Conservation (phyloP, 2,888 invertebrate genomes). For the Frankliniella intonsa region DNA sequence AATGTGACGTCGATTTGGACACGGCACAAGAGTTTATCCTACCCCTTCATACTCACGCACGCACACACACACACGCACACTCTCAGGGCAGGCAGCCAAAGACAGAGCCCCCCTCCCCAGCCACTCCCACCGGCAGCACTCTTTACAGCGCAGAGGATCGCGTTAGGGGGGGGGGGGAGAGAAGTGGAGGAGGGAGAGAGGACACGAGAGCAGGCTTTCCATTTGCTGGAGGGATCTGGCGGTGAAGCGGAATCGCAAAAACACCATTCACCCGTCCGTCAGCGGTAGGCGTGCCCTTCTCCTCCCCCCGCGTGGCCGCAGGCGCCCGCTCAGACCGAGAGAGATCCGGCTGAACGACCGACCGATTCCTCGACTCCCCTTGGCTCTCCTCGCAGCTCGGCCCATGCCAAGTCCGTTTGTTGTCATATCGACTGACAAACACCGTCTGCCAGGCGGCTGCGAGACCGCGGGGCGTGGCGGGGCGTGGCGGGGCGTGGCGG, state of each 20-base stretch:
- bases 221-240: conserved; percentile 26
- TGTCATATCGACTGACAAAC: background rate
- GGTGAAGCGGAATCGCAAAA: conserved; percentile 8
- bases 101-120: background rate
- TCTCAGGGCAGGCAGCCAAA: conserved; percentile 14
- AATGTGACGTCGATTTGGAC: conserved; percentile 26
- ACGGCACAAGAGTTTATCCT: conserved; percentile 24
- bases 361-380: background rate
- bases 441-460: background rate
- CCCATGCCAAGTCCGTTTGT: conserved; percentile 4
- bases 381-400: background rate
- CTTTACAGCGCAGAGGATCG: background rate
- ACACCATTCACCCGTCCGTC: conserved; percentile 25
- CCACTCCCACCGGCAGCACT: conserved; percentile 1
- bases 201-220: conserved; percentile 9
- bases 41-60: conserved; percentile 8
- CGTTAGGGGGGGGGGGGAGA: background rate
- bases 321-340: background rate
- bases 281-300: conserved; percentile 16
- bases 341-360: background rate
- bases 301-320: background rate
- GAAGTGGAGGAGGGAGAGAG: background rate
- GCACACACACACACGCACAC: conserved; percentile 10
- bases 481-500: background rate
- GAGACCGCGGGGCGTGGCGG: background rate